Base-by-base conservation (phyloP, 2,113 vertebrate species). In the Ceuthmochares aereus region DNA sequence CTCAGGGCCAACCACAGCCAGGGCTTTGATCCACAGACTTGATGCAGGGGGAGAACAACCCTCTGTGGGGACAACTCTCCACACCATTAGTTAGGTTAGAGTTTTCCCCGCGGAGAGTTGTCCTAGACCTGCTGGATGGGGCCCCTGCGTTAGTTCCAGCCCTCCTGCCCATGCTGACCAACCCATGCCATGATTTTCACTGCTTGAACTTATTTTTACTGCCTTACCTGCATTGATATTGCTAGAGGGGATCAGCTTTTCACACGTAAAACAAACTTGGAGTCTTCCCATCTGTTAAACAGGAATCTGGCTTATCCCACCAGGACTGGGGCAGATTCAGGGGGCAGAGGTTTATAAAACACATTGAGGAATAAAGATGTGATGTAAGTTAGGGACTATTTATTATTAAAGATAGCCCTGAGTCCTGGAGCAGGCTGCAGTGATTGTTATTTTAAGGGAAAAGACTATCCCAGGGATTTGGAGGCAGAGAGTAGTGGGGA, bases 181-280 rank as follows among this genome's bases (percentile, higher is more conserved):
- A 64, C 76, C 81, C 66, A 23, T 3, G 0, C 49, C 80, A 7
- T 2, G 0, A 7, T 89, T 70, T 81, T 52, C 42, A 12, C 42
- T 30, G 21, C 5, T 76, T n/a, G 84, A 81, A 81, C 74, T 84
- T 84, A 42, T 90, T 95, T 81, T 70, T 47, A 5, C 82, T 88
- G 73, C 64, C 68, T 84, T 18, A 17, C 32, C 55, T 55, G 47
- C 9, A 5, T 36, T 27, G 76, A 30, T 78, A 34, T 15, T 69
- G 86, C 83, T 84, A 68, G 72, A 93, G 55, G 75, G 90, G 73
- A 88, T 4, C 82, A 90, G 72, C 88, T 90, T 91, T 58, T 40
- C 83, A 36, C 6, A 15, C 79, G 84, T 75, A 75, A 82, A 91
- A 81, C 54, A 56, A 79, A 59, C 92, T 78, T 6, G 0, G 90